Percentiles rank a stretch among this genome's conserved stretches.
These are phyloP conservation scores for Mactromeris polynyma DNA, from an alignment of 2,888 invertebrate species.

Conservation along the genomic window DNA sequence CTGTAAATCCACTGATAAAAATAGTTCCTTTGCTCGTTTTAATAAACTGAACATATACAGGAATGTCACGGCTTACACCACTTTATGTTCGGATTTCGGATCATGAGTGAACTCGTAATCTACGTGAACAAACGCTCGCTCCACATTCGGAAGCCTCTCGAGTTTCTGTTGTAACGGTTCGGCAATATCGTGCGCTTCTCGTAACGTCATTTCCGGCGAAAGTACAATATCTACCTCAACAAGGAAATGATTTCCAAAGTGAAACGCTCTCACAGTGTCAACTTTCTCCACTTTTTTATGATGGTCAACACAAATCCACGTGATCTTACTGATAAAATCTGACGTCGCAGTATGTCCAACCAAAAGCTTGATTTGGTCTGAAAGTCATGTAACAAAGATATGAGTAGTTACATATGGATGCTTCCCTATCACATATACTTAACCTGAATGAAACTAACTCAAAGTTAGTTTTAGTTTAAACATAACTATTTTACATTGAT, in stretches of 20 bases:
- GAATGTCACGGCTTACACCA: slow-evolving; percentile 81
- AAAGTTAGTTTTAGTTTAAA: too few relatives aligned
- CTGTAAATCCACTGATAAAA: too few relatives aligned
- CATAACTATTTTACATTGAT: too few relatives aligned
- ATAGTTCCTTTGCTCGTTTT: too few relatives aligned
- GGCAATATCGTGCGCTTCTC: slow-evolving; percentile 88
- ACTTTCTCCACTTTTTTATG: slow-evolving; percentile 83
- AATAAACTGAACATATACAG: too few relatives aligned
- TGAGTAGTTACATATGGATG: too few relatives aligned
- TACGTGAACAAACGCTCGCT: slow-evolving; percentile 88
- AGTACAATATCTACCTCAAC: slow-evolving; percentile 88
- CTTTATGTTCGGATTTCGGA: slow-evolving; percentile 87
- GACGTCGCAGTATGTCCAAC: slow-evolving; percentile 86
- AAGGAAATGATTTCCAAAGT: slow-evolving; percentile 88
- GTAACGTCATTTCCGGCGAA: slow-evolving; percentile 87
- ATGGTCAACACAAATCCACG: slow-evolving; percentile 86
- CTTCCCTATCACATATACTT: too few relatives aligned
- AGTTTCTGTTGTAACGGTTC: slow-evolving; percentile 88
- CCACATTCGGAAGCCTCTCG: slow-evolving; percentile 87
- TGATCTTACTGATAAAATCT: slow-evolving; percentile 86
- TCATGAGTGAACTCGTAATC: slow-evolving; percentile 88
- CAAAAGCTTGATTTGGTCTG: slow-evolving; percentile 86
- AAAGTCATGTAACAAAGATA: not conserved
- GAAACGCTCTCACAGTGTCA: slow-evolving; percentile 88
- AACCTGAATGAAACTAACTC: too few relatives aligned